Base-by-base conservation (phyloP, 2,113 vertebrate species). In the Todiramphus chloris region DNA sequence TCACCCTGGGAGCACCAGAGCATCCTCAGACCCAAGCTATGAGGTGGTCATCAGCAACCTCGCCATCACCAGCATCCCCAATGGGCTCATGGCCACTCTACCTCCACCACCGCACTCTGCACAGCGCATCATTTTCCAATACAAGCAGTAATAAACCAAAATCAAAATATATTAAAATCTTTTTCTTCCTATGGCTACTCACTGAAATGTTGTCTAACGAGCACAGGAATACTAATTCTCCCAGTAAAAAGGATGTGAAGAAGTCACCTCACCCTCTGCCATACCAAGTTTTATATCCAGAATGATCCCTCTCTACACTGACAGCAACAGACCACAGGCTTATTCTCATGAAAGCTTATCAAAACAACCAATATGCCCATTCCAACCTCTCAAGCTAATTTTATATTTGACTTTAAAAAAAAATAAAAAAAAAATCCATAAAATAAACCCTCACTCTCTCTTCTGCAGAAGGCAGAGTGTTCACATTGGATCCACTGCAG, bases 11-110 rank as follows among this genome's bases (percentile, higher is more conserved):
- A 27, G 20, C 17, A 88, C 9, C 10, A 21, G 20, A 14, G 28
- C 31, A 59, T 79, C 21, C 67, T 63, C 2, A 7, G 44, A 76
- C 23, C 14, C 72, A 55, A 33, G 10, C 8, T 56, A 43, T 15
- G 19, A 44, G 13, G 41, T 69, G n/a, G 8, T 41, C 51, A n/a
- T 67, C 2, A 0, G 17, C 9, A 3, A 63, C 24, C 20, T 67
- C 7, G 31, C 27, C 9, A 15, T 30, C n/a, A 63, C 43, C 46
- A 46, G 28, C 33, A 4, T 10, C 31, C 17, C 0, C 0, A 0
- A n/a, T n/a, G n/a, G 13, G 19, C 58, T 60, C 46, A 33, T 1
- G 1, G 56, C 11, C n/a, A n/a, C 30, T 8, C 30, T 35, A 16
- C 41, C 44, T 74, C 31, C 3, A 21, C 4, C 43, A 0, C 11